These are phyloP conservation scores for Chirona hameri DNA, from an alignment of 2,888 invertebrate genomes.

Conservation along the genomic window DNA sequence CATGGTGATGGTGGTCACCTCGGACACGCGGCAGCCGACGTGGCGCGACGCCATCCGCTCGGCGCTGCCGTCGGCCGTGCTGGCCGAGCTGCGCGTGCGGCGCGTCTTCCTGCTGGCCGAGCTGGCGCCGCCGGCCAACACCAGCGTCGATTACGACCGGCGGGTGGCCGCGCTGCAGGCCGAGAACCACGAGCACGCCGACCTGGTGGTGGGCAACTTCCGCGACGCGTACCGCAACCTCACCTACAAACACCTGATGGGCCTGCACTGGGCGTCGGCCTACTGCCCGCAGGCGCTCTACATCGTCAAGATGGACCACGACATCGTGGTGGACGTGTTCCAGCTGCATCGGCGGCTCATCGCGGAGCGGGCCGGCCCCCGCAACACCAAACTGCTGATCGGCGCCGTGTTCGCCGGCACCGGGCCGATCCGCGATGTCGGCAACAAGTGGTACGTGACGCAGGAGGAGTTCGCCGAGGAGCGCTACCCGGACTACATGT, in stretches of 20 bases:
- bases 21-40: slow-evolving; percentile 30
- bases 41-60: slow-evolving; percentile 32
- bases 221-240: slow-evolving; percentile 41
- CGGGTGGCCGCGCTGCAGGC: slow-evolving; percentile 3
- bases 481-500: slow-evolving; percentile 69
- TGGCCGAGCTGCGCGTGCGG: slow-evolving; percentile 32
- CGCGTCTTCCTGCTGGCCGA: slow-evolving; percentile 35
- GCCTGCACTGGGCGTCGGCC: slow-evolving; percentile 40
- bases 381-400: neutral
- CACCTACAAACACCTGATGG: slow-evolving; percentile 42
- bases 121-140: slow-evolving; percentile 28
- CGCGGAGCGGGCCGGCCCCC: neutral
- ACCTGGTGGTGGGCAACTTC: slow-evolving; percentile 41
- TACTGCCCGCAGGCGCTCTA: slow-evolving; percentile 46
- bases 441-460: slow-evolving; percentile 76
- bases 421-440: neutral
- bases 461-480: slow-evolving; percentile 58
- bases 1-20: slow-evolving; percentile 33
- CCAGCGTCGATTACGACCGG: neutral
- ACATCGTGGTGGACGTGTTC: slow-evolving; percentile 67
- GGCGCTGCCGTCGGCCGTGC: slow-evolving; percentile 30
- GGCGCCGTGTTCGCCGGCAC: slow-evolving; percentile 6
- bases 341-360: slow-evolving; percentile 48
- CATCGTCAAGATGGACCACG: slow-evolving; percentile 77
- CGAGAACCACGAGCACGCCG: slow-evolving; percentile 35